Evolutionary conservation across 2,888 invertebrate species (phyloP).

Genomic region (Calameuta idolon): DNA sequence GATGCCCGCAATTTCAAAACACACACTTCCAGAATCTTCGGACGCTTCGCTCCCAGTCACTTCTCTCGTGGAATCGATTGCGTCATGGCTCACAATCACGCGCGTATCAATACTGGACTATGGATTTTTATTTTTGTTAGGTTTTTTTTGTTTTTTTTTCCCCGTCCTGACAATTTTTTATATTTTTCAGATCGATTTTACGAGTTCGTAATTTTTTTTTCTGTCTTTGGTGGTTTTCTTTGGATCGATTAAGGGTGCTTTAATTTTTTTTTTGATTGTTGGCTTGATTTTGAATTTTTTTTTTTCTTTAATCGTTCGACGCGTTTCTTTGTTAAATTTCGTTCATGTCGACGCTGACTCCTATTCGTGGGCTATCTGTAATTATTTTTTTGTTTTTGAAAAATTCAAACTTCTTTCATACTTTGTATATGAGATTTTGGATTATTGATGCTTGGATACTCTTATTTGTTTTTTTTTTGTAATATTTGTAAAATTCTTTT

Average conservation of each 20-base stretch:
- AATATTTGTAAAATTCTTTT: too few species aligned
- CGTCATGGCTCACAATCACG: neutral
- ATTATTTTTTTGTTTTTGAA: too few species aligned
- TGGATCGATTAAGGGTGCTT: conserved; percentile 12
- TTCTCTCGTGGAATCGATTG: conserved; percentile 18
- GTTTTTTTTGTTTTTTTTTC: too few species aligned
- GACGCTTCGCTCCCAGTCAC: conserved; percentile 21
- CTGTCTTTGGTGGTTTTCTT: conserved; percentile 34
- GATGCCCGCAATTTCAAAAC: conserved; percentile 40
- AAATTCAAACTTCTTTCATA: too few species aligned
- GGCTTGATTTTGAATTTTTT: neutral
- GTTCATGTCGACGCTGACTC: neutral
- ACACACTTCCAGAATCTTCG: conserved; percentile 35
- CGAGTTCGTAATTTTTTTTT: conserved; percentile 18
- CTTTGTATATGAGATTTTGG: too few species aligned
- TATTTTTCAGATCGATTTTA: neutral
- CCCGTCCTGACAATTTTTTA: too few species aligned
- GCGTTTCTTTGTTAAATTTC: conserved; percentile 5
- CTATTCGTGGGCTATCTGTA: too few species aligned
- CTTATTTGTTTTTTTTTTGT: too few species aligned
- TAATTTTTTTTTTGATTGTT: too few species aligned
- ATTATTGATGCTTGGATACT: too few species aligned
- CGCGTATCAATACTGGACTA: neutral
- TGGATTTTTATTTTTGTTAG: neutral
- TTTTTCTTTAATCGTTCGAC: neutral